Base-by-base conservation (phyloP, 1,140 invertebrate genomes). In the Drosophila tani region DNA sequence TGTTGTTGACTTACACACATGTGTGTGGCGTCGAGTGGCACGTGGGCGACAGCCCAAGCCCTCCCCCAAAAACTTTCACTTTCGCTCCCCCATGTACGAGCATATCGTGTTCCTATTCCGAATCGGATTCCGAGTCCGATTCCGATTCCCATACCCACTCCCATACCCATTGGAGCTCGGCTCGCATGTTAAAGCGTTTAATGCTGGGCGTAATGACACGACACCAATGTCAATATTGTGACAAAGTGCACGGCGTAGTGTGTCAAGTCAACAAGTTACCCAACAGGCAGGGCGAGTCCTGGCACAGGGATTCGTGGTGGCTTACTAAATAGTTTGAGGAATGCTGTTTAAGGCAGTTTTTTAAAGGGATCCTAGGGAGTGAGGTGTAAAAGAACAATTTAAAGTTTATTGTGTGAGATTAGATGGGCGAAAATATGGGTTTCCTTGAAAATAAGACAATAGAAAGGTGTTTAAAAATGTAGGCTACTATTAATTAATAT, bases 191-290 rank as follows among this genome's bases (percentile, higher is more conserved):
- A 78, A 79, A 87, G 82, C 82, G 66, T 87, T 88, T 90, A 88
- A 88, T 90, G 71, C 58, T 75, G 55, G 81, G 56, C 79, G 76
- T 90, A 88, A 88, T 82, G 85, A 88, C 85, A 88, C 84, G 85
- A 88, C 85, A 88, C 85, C 85, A 88, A 85, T 90, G 85, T 79
- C 85, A 90, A 90, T 85, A 90, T 82, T 79, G 73, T 66, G 75
- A 75, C 51, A 76, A 84, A 88, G 53, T 81, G 80, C 75, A 75
- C 55, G 79, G 46, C 63, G 58, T 59, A 71, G 59, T 79, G 59
- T 90, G 81, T 90, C 81, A 90, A 88, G 81, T 90, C 81, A 90
- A 88, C 85, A 88, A 88, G 85, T 90, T 84, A 5, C 68, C 64
- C 62, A 68, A 50, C 55, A 14, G 17, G 35, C 51, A 38, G 14